phyloP scores from a whole-genome alignment of 2,113 vertebrate genomes.

The Menidia beryllina region DNA sequence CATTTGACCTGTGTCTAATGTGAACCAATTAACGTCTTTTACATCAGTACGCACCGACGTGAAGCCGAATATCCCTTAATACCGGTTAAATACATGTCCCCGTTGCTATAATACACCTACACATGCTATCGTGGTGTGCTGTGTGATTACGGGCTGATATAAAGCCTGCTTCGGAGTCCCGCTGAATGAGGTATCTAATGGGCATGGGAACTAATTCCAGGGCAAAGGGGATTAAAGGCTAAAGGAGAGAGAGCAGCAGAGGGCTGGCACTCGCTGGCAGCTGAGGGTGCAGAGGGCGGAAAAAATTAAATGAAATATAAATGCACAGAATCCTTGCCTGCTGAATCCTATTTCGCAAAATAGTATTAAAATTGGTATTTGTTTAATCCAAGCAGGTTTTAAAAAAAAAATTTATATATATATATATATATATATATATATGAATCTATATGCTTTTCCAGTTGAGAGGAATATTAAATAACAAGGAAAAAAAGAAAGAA shows the following conservation, averaged over 20 bases:
- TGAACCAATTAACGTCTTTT: slow-evolving; percentile 76
- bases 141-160: slow-evolving; percentile 72
- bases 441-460: slow-evolving; percentile 11
- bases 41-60: slow-evolving; percentile 58
- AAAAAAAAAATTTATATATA: not conserved
- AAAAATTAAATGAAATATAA: slow-evolving; percentile 66
- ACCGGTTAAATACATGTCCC: slow-evolving; percentile 75
- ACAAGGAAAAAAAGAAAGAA: slow-evolving; percentile 13
- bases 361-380: slow-evolving; percentile 63
- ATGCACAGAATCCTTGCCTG: slow-evolving; percentile 58
- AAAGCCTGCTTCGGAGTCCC: slow-evolving; percentile 64
- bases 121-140: slow-evolving; percentile 62
- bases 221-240: slow-evolving; percentile 79
- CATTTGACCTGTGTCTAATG: slow-evolving; percentile 74
- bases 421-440: slow-evolving; percentile 1
- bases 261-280: slow-evolving; percentile 70
- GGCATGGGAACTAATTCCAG: slow-evolving; percentile 79
- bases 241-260: slow-evolving; percentile 56
- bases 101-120: slow-evolving; percentile 76
- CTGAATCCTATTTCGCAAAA: slow-evolving; percentile 66
- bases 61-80: slow-evolving; percentile 71
- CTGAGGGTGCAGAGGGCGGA: slow-evolving; percentile 60
- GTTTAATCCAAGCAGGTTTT: slow-evolving; percentile 64
- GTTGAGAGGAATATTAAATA: slow-evolving; percentile 49
- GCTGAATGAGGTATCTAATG: slow-evolving; percentile 75